Percentiles rank a stretch among this genome's conserved stretches.
Conservation (phyloP, 2,797 vertebrate genomes). For the Sebastes nivosus region DNA sequence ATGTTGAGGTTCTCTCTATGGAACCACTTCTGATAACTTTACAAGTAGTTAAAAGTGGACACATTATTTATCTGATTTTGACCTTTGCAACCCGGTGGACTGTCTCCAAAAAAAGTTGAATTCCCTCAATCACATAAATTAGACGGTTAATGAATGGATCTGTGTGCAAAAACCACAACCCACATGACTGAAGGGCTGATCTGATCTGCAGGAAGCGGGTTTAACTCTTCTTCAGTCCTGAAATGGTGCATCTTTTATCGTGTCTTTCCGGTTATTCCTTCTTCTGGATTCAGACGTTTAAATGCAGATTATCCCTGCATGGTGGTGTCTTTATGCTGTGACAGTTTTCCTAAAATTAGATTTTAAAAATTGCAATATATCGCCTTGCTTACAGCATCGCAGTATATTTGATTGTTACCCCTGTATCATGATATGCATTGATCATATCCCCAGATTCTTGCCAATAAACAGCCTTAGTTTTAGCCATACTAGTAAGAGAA, state of each 20-base stretch:
- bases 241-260: background rate
- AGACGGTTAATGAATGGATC: background rate
- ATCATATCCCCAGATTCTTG: too few species aligned
- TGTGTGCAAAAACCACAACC: background rate
- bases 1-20: background rate
- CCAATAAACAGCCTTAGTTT: too few species aligned
- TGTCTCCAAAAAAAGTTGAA: background rate
- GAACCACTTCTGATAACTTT: background rate
- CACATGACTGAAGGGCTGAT: background rate
- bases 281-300: background rate
- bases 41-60: background rate
- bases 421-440: too few species aligned
- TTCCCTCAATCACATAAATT: background rate
- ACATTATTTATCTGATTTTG: background rate
- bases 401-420: too few species aligned
- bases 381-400: accelerated
- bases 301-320: background rate
- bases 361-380: too few species aligned
- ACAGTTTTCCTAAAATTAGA: too few species aligned
- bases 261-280: background rate
- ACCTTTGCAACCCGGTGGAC: background rate
- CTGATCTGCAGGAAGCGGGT: background rate
- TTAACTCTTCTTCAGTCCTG: background rate
- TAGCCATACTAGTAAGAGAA: background rate
- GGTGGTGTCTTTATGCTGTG: accelerated